phyloP scores from a whole-genome alignment of 2,797 vertebrate species.

The Trichosurus vulpecula region DNA sequence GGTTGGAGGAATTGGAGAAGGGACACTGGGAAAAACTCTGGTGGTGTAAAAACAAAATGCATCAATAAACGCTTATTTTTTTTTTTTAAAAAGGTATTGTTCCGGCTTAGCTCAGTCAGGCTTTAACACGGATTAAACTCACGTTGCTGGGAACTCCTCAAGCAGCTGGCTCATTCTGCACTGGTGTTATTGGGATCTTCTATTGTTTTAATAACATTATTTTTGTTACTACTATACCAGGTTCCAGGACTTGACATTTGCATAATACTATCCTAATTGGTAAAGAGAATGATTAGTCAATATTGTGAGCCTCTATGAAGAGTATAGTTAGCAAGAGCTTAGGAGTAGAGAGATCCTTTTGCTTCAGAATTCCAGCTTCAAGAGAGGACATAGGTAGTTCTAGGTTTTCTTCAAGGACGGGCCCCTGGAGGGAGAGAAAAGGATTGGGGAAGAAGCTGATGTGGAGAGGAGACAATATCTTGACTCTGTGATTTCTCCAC shows the following conservation, averaged over 20 bases:
- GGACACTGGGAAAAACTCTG: neutral
- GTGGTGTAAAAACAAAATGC: neutral
- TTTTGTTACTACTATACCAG: neutral
- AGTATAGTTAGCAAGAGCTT: neutral
- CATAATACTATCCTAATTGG: neutral
- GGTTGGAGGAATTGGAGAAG: neutral
- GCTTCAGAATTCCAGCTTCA: neutral
- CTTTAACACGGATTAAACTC: neutral
- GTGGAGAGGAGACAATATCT: neutral
- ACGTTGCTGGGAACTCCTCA: neutral
- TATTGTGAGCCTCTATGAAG: neutral
- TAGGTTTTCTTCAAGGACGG: neutral
- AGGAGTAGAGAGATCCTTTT: neutral
- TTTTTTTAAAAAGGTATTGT: neutral
- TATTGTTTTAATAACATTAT: neutral
- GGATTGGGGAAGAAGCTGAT: neutral
- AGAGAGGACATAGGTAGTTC: neutral
- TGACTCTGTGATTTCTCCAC: neutral
- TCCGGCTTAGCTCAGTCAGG: neutral
- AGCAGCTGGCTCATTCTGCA: neutral
- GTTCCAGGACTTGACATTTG: neutral
- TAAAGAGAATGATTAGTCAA: neutral
- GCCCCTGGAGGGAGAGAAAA: neutral
- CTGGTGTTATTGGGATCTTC: neutral
- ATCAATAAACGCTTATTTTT: neutral